Conservation (phyloP, 2,888 invertebrate species). For the Diplolepis rosae region DNA sequence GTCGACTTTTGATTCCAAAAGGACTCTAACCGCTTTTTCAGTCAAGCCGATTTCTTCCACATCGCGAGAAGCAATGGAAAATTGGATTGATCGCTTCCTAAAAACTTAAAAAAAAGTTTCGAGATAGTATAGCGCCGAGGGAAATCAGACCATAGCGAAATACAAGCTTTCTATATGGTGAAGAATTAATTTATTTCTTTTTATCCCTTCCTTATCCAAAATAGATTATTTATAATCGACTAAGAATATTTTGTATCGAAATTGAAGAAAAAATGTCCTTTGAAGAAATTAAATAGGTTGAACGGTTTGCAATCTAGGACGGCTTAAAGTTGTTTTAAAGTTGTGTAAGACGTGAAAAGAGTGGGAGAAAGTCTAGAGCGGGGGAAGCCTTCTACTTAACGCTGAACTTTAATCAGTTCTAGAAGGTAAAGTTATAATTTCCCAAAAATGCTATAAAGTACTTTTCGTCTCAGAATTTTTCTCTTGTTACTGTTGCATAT, state of each 20-base stretch:
- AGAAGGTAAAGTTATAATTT: background rate
- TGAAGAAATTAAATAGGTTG: background rate
- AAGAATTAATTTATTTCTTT: too few species aligned
- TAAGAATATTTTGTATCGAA: background rate
- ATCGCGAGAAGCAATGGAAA: background rate
- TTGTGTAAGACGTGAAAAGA: background rate
- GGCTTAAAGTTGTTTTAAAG: background rate
- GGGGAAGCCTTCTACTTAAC: background rate
- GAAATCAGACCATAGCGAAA: too few species aligned
- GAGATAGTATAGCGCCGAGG: constrained; percentile 1
- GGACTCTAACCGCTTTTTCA: constrained; percentile 33
- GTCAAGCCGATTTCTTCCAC: constrained; percentile 55
- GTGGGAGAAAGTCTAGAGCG: background rate
- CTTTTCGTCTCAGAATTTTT: background rate
- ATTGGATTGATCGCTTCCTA: constrained; percentile 61
- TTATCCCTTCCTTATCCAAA: too few species aligned
- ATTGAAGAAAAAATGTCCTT: background rate
- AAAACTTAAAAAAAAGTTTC: background rate
- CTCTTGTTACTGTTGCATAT: background rate
- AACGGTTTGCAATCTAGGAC: background rate
- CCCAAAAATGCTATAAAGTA: background rate
- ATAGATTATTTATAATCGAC: background rate
- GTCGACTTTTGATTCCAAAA: constrained; percentile 7
- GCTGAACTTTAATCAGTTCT: background rate
- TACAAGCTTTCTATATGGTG: too few species aligned